Conservation (phyloP, 2,888 invertebrate species). For the Melolontha melolontha region DNA sequence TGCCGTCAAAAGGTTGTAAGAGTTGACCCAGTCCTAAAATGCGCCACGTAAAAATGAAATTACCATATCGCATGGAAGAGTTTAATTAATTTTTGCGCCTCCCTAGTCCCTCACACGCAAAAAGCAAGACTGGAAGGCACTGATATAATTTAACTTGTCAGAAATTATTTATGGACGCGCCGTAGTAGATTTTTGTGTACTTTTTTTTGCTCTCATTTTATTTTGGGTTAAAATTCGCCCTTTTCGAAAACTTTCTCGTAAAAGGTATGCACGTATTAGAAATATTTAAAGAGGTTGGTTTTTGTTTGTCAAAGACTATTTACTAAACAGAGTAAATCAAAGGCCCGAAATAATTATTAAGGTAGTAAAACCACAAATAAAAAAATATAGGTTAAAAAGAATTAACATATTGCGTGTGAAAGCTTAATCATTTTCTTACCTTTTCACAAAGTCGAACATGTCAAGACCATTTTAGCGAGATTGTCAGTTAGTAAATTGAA, state of each 20-base stretch:
- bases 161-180: constrained; percentile 33
- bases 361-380: too few relatives aligned
- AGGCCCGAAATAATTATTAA: too few relatives aligned
- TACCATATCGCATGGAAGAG: constrained; percentile 38
- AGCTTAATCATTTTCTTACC: not conserved
- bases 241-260: not conserved
- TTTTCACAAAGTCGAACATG: not conserved
- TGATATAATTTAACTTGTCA: constrained; percentile 35
- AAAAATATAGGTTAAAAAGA: not conserved
- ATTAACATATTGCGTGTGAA: constrained; percentile 21
- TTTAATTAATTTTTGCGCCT: constrained; percentile 32
- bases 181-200: constrained; percentile 24
- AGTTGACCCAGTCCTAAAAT: constrained; percentile 30
- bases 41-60: constrained; percentile 26
- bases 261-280: not conserved
- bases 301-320: too few relatives aligned
- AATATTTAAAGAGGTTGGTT: too few relatives aligned
- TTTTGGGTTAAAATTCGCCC: constrained; percentile 2
- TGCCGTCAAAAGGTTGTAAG: constrained; percentile 20
- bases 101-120: constrained; percentile 23
- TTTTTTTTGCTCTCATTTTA: not conserved
- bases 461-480: not conserved
- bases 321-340: too few relatives aligned
- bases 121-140: constrained; percentile 37
- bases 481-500: not conserved